Conservation (phyloP, 2,113 vertebrate species). For the Pollachius pollachius region DNA sequence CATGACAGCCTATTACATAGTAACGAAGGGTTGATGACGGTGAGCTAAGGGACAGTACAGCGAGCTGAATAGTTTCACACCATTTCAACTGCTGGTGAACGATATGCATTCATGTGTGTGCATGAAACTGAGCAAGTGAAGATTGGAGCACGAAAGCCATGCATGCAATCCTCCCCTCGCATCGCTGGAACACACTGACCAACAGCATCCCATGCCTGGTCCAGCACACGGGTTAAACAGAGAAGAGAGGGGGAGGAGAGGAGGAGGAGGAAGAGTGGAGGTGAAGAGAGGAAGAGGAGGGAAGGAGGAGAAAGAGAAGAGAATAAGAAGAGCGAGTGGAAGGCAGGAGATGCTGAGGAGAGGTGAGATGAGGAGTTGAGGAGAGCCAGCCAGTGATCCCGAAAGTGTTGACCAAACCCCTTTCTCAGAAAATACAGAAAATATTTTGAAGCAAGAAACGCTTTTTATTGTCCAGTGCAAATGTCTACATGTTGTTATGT, state of each 20-base stretch:
- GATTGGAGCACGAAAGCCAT: constrained; percentile 59
- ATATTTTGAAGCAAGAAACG: constrained; percentile 63
- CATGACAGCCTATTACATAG: not conserved
- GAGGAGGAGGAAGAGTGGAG: not conserved
- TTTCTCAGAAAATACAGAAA: constrained; percentile 49
- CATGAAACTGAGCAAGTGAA: constrained; percentile 17
- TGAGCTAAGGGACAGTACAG: too few species aligned
- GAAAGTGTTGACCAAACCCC: constrained; percentile 27
- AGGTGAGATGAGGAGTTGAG: too few species aligned
- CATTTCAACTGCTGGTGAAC: too few species aligned
- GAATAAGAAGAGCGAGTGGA: not conserved
- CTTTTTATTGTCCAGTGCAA: constrained; percentile 76
- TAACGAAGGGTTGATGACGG: not conserved
- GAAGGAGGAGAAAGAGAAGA: too few species aligned
- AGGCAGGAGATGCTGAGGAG: not conserved
- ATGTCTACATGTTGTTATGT: constrained; percentile 79
- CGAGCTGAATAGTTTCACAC: not conserved
- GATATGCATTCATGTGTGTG: constrained; percentile 17
- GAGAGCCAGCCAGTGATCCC: constrained; percentile 38
- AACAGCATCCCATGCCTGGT: constrained; percentile 17
- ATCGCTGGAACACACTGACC: constrained; percentile 30
- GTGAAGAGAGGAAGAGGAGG: too few species aligned
- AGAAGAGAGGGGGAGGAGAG: not conserved
- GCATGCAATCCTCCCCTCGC: constrained; percentile 51
- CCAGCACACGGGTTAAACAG: constrained; percentile 30